These are phyloP conservation scores for Ormyrus labotus DNA, from an alignment of 2,888 invertebrate species.

Conservation along the genomic window DNA sequence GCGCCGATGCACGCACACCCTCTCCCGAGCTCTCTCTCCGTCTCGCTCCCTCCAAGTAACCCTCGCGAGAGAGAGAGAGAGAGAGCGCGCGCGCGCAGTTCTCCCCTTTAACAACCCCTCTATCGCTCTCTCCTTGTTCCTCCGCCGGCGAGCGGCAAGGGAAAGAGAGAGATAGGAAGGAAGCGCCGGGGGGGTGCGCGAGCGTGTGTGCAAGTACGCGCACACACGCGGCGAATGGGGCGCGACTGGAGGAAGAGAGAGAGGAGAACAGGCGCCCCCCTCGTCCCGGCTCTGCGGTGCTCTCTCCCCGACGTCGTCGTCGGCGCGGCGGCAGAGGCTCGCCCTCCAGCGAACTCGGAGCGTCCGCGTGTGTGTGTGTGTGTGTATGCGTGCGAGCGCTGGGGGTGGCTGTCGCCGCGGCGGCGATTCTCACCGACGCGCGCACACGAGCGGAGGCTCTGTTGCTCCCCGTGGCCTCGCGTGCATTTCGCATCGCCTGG, in stretches of 20 bases:
- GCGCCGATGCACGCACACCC: constrained; percentile 46
- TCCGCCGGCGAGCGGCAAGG: neutral
- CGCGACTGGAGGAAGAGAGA: neutral
- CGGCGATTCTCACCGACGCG: neutral
- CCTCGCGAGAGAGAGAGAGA: constrained; percentile 15
- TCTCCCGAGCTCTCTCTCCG: constrained; percentile 33
- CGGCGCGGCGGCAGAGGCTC: constrained; percentile 11
- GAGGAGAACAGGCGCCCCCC: neutral
- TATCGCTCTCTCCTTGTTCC: neutral
- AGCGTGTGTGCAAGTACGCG: neutral
- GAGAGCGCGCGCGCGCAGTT: constrained; percentile 37
- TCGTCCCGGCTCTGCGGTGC: constrained; percentile 28
- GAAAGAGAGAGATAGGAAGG: neutral
- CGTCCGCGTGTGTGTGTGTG: neutral
- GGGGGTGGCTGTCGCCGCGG: constrained; percentile 6
- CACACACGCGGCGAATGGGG: neutral
- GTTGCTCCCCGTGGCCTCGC: constrained; percentile 2
- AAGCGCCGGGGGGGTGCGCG: neutral
- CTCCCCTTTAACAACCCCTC: constrained; percentile 43
- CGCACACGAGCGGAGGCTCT: neutral
- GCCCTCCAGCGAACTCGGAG: constrained; percentile 3
- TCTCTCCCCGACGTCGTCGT: constrained; percentile 2
- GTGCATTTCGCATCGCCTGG: neutral
- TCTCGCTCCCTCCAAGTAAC: constrained; percentile 44
- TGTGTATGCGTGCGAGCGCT: neutral